These are phyloP conservation scores for Nipponacmea schrenckii DNA, from an alignment of 2,888 invertebrate species.

Conservation along the genomic window DNA sequence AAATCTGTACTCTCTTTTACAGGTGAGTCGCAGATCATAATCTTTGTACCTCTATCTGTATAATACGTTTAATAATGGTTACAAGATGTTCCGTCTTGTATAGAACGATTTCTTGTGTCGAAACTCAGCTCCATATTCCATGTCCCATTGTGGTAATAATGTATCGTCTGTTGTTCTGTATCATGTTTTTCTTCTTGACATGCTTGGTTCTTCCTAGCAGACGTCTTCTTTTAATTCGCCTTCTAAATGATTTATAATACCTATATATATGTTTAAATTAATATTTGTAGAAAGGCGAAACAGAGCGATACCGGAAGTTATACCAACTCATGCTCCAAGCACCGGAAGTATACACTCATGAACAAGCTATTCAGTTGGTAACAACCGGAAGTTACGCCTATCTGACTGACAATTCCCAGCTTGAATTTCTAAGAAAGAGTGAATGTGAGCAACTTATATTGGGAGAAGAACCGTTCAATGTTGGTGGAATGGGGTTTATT, in stretches of 20 bases:
- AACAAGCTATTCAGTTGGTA: constrained; percentile 23
- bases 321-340: constrained; percentile 19
- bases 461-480: constrained; percentile 21
- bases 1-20: constrained; percentile 33
- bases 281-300: constrained; percentile 20
- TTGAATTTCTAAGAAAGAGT: constrained; percentile 20
- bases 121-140: too few species aligned
- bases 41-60: too few species aligned
- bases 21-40: constrained; percentile 23
- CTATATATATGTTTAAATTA: too few species aligned
- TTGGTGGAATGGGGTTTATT: constrained; percentile 27
- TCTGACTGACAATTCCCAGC: constrained; percentile 26
- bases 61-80: too few species aligned
- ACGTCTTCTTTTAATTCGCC: too few species aligned
- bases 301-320: constrained; percentile 20
- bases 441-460: constrained; percentile 25
- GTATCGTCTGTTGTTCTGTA: too few species aligned
- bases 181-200: too few species aligned
- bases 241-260: too few species aligned
- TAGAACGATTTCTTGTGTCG: too few species aligned
- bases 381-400: constrained; percentile 25
- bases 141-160: too few species aligned
- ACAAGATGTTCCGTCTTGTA: too few species aligned
- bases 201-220: too few species aligned
- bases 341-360: constrained; percentile 18